These are phyloP conservation scores for Muscicapa striata DNA, from an alignment of 2,797 vertebrate genomes.

Conservation along the genomic window DNA sequence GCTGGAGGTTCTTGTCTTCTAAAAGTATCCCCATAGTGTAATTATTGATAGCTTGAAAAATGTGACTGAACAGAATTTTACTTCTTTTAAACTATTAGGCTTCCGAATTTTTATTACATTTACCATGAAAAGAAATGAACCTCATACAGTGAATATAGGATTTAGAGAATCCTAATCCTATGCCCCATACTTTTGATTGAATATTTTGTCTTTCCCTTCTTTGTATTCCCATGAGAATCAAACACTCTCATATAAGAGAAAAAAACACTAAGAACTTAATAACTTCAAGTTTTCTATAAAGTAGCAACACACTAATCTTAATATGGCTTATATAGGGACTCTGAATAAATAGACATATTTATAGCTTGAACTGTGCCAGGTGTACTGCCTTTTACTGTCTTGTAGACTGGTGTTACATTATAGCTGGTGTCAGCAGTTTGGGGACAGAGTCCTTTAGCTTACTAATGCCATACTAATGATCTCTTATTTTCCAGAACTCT, in stretches of 20 bases:
- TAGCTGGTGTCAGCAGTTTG: background rate
- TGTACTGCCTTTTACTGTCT: background rate
- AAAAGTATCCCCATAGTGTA: background rate
- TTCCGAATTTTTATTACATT: background rate
- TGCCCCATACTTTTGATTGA: background rate
- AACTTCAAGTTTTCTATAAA: background rate
- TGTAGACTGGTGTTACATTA: background rate
- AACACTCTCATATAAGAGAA: background rate
- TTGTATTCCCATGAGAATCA: background rate
- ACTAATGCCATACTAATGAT: background rate
- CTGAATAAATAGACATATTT: background rate
- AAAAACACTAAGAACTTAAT: background rate
- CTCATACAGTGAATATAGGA: background rate
- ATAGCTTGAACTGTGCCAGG: background rate
- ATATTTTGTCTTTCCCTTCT: background rate
- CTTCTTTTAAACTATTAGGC: background rate
- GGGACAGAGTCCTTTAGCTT: background rate
- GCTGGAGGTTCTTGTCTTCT: background rate
- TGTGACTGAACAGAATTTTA: background rate
- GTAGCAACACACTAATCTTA: background rate
- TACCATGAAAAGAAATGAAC: background rate
- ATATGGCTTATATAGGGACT: background rate
- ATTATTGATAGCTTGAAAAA: background rate
- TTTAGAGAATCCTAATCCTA: background rate
- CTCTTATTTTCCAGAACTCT: background rate